Evolutionary conservation across 64 coral and sea anemone genomes (phyloP).

Genomic region (Pachyseris speciosa): DNA sequence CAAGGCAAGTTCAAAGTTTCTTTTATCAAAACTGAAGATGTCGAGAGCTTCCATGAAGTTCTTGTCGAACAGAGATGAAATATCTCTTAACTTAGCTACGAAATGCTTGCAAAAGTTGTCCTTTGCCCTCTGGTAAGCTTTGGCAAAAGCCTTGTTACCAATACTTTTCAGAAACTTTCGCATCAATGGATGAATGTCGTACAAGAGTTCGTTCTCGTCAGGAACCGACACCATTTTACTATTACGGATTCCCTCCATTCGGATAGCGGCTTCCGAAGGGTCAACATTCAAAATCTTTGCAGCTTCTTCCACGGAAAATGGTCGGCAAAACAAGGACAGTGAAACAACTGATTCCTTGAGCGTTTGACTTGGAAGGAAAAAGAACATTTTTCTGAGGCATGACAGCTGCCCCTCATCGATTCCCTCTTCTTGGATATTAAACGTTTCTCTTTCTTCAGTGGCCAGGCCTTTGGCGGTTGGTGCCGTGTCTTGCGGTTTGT

Average conservation of each 20-base stretch:
- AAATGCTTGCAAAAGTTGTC: constrained; percentile 34
- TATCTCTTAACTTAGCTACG: background rate
- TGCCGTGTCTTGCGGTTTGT: background rate
- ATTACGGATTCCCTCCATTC: background rate
- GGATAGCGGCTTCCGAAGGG: constrained; percentile 6
- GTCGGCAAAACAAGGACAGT: constrained; percentile 11
- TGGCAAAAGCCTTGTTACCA: background rate
- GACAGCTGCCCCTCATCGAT: background rate
- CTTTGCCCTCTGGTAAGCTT: constrained; percentile 6
- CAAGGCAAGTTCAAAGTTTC: constrained; percentile 54
- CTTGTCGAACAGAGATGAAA: constrained; percentile 34
- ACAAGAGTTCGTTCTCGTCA: background rate
- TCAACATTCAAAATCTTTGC: background rate
- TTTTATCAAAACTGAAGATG: constrained; percentile 32
- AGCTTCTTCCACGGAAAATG: constrained; percentile 14
- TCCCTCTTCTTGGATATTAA: background rate
- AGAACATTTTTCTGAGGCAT: constrained; percentile 10
- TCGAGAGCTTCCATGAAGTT: constrained; percentile 25
- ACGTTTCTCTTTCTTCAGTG: background rate
- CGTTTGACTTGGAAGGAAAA: constrained; percentile 13
- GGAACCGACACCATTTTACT: background rate
- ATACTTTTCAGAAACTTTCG: constrained; percentile 11
- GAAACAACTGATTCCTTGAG: constrained; percentile 6
- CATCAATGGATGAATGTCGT: constrained; percentile 39
- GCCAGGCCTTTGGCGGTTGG: background rate